These are phyloP conservation scores for Polyodon spathula DNA, from an alignment of 2,113 vertebrate genomes.

Conservation along the genomic window DNA sequence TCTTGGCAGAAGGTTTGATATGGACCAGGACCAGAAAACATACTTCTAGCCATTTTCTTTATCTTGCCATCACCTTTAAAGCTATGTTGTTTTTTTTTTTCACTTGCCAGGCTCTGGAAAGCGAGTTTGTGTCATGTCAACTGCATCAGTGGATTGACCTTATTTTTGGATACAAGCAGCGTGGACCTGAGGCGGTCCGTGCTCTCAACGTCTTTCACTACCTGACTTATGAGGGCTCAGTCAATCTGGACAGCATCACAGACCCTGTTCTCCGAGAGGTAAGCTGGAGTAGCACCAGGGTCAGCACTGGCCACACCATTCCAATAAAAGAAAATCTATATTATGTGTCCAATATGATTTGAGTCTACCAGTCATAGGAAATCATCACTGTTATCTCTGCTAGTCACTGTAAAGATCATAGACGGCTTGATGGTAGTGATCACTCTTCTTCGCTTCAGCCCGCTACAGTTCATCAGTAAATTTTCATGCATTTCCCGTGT, in stretches of 20 bases:
- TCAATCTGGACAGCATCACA: constrained; percentile 82
- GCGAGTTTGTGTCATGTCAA: constrained; percentile 97
- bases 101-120: constrained; percentile 85
- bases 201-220: constrained; percentile 96
- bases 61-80: constrained; percentile 41
- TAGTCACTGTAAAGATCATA: too few relatives aligned
- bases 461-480: too few relatives aligned
- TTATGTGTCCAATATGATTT: too few relatives aligned
- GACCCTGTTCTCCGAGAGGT: constrained; percentile 87
- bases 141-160: constrained; percentile 99
- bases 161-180: constrained; percentile 97
- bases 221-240: constrained; percentile 87
- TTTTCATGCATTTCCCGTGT: too few relatives aligned
- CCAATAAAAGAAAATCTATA: too few relatives aligned
- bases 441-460: too few relatives aligned
- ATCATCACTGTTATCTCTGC: too few relatives aligned
- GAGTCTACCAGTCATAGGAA: too few relatives aligned
- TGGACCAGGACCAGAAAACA: not conserved
- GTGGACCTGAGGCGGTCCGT: constrained; percentile 88
- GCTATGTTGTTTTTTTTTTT: constrained; percentile 41
- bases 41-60: not conserved
- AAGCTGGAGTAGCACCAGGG: constrained; percentile 45
- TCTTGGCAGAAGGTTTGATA: too few relatives aligned
- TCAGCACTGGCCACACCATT: too few relatives aligned
- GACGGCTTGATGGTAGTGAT: too few relatives aligned